A percentile compares a stretch with the other conserved stretches of the same genome.
These are phyloP conservation scores for Pelvicachromis taeniatus DNA, from an alignment of 2,113 vertebrate species.

Conservation along the genomic window DNA sequence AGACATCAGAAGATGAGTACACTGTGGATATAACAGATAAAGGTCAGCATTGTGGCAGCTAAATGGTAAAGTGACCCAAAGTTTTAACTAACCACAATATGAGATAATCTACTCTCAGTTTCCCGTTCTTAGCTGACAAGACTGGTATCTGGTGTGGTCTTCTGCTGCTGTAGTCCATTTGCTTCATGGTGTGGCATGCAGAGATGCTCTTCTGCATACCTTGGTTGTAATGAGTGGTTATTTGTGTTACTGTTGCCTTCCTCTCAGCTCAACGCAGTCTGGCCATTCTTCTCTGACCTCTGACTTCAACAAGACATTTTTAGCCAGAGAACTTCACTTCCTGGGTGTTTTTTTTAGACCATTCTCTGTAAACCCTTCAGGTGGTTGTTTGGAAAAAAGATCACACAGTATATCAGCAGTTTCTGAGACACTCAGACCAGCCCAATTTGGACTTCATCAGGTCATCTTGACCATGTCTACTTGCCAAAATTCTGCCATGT, in stretches of 20 bases:
- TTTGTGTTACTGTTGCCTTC: background rate
- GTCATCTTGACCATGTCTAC: background rate
- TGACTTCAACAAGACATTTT: background rate
- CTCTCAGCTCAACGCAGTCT: background rate
- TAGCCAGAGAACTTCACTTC: accelerated
- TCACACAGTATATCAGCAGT: background rate
- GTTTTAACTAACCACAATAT: background rate
- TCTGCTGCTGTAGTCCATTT: background rate
- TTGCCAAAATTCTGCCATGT: background rate
- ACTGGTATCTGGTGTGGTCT: background rate
- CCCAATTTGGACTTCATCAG: background rate
- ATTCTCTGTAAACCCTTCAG: background rate
- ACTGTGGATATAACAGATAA: background rate
- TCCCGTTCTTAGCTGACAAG: background rate
- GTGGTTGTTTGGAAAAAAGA: background rate
- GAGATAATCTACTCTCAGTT: background rate
- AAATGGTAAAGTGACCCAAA: background rate
- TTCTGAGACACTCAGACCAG: background rate
- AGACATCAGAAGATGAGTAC: background rate
- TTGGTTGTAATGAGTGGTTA: background rate
- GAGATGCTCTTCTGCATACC: background rate
- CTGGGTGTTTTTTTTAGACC: background rate
- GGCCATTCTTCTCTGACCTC: background rate
- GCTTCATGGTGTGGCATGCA: background rate
- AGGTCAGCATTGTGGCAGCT: background rate